phyloP scores from a whole-genome alignment of 64 coral and sea anemone species.

The Montipora sp. region DNA sequence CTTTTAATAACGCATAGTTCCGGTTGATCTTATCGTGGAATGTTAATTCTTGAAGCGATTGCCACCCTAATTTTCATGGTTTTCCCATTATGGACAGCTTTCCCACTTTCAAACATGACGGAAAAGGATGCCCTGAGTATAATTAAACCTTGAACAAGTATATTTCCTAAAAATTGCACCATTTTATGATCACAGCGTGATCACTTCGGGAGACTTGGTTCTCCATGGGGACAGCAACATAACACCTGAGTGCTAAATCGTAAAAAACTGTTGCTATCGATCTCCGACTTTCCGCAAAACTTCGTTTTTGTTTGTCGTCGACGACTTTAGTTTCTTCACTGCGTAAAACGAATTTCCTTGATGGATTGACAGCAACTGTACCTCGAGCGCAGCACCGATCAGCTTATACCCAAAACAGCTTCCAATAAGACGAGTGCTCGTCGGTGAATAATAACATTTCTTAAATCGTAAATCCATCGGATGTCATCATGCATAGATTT shows the following conservation, averaged over 20 bases:
- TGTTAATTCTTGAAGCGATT: background rate
- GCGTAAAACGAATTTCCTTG: conserved; percentile 58
- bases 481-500: conserved; percentile 45
- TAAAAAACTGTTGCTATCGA: background rate
- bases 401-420: conserved; percentile 67
- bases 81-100: background rate
- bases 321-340: conserved; percentile 28
- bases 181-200: conserved; percentile 72
- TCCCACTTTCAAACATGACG: background rate
- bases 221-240: conserved; percentile 74
- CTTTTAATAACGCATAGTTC: background rate
- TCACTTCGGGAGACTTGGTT: conserved; percentile 68
- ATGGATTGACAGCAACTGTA: conserved; percentile 45
- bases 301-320: conserved; percentile 10
- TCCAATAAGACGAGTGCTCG: conserved; percentile 29
- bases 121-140: conserved; percentile 1
- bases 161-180: conserved; percentile 61
- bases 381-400: conserved; percentile 50
- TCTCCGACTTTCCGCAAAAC: background rate
- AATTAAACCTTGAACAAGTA: conserved; percentile 27
- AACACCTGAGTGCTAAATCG: conserved; percentile 55
- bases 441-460: conserved; percentile 34
- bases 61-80: background rate
- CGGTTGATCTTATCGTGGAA: background rate
- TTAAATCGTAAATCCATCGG: conserved; percentile 54